Percentiles rank a stretch among this genome's conserved stretches.
phyloP scores from a whole-genome alignment of 37 sponge, comb jelly and placozoan species.

The Spongilla lacustris region DNA sequence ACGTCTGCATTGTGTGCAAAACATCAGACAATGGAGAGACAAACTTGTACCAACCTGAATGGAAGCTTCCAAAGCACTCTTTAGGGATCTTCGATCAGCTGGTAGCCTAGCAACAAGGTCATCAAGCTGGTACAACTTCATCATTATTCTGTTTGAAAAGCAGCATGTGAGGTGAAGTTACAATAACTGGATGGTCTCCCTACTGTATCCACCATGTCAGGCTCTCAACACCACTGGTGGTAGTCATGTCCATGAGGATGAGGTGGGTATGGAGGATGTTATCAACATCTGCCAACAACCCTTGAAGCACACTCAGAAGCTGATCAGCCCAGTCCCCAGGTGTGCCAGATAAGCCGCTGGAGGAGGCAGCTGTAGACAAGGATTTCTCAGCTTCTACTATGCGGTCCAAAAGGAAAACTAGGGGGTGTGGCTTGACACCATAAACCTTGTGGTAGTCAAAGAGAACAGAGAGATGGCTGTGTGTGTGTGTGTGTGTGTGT shows the following conservation, averaged over 20 bases:
- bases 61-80: not conserved
- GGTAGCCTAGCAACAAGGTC: conserved; percentile 1
- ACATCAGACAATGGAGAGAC: not conserved
- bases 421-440: conserved; percentile 23
- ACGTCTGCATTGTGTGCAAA: not conserved
- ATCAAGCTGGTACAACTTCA: not conserved
- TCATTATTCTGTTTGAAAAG: not conserved
- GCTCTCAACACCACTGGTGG: not conserved
- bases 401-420: not conserved
- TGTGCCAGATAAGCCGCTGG: not conserved
- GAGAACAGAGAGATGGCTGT: conserved; percentile 46
- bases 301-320: not conserved
- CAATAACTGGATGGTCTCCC: not conserved
- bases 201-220: not conserved
- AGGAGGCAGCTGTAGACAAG: not conserved
- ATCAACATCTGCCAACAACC: not conserved
- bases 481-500: not conserved
- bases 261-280: not conserved
- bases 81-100: not conserved
- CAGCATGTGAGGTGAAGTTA: not conserved
- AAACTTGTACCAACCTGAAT: not conserved
- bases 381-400: not conserved
- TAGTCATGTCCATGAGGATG: not conserved
- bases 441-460: conserved; percentile 50
- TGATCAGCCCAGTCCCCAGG: not conserved